Percentiles rank a stretch among this genome's conserved stretches.
Evolutionary conservation across 1,140 invertebrate genomes (phyloP).

Genomic region (Bactericera cockerelli): DNA sequence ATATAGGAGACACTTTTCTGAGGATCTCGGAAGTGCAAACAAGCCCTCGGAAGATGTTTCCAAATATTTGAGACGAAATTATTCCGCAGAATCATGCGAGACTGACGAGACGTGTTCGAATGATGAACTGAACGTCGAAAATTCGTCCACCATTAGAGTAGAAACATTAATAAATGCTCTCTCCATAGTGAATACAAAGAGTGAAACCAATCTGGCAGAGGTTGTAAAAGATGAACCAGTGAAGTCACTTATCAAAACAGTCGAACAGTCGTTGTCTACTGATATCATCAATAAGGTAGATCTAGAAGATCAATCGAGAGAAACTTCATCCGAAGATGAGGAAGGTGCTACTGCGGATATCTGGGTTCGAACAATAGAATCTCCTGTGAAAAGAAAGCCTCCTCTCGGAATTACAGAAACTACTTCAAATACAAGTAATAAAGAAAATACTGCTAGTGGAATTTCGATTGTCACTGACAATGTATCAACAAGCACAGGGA

Average conservation of each 20-base stretch:
- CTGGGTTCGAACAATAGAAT: slow-evolving; percentile 25
- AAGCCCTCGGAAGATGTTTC: background rate
- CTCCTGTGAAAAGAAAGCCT: slow-evolving; percentile 20
- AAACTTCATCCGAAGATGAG: slow-evolving; percentile 15
- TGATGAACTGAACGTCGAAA: background rate
- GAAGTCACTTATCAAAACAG: slow-evolving; percentile 4
- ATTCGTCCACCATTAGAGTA: background rate
- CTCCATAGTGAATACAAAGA: slow-evolving; percentile 1
- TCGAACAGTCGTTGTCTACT: background rate
- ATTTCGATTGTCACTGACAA: background rate
- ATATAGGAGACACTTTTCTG: slow-evolving; percentile 5
- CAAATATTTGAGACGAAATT: slow-evolving; percentile 5
- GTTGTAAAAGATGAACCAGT: slow-evolving; percentile 5
- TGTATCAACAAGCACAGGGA: background rate
- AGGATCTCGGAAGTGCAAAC: background rate
- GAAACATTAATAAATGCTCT: slow-evolving; percentile 1
- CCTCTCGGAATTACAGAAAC: slow-evolving; percentile 10
- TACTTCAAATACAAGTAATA: slow-evolving; percentile 10
- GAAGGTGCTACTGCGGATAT: slow-evolving; percentile 25
- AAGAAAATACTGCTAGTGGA: background rate
- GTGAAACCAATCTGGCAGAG: background rate
- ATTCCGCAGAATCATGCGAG: background rate
- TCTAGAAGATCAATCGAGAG: background rate
- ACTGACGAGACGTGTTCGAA: background rate
- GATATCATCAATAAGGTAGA: slow-evolving; percentile 3